Evolutionary conservation across 1,140 invertebrate genomes (phyloP), one percentile per base, ranked within the genome.

Genomic region (Drosophila bocqueti): DNA sequence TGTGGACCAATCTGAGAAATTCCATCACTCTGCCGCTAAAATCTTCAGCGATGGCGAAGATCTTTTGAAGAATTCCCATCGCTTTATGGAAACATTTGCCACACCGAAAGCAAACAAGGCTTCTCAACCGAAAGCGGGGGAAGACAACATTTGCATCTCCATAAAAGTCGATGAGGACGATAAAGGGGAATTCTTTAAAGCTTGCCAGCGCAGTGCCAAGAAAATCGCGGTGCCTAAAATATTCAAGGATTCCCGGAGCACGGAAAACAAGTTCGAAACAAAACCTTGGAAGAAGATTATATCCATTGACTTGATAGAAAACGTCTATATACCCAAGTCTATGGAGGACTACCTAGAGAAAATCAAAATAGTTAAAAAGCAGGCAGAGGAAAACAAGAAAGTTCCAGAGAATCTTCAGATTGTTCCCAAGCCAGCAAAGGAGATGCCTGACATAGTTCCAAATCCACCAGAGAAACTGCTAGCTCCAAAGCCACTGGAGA

Each of bases 101-200:
- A 50, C 9, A 9, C 4, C 10, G 4, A 50, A 50, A 8, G 1
- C 36, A 15, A 54, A 8, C 13, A 36, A 36, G n/a, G 6, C 3
- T 8, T 34, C n/a, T 5, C 29, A 34, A 21, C n/a, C 50, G 2
- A 36, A 36, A 16, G 2, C 7, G 13, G 31, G 16, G 3, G 67
- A 87, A 43, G 83, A 87, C 36, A 47, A 46, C 3, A 13, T 78
- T 2, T 31, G 4, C 4, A n/a, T 18, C 4, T 45, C 16, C 13
- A 54, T 59, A 29, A 29, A 47, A 10, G 38, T 49, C 3, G 42
- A 46, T 43, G 38, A 54, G 8, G 38, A 75, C 6, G 40, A 54
- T 1, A 26, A n/a, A 42, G 45, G 34, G 0, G 52, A 9, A 13
- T 29, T 55, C 0, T 16, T 49, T 5, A 43, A 34, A 3, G 36